Evolutionary conservation across 2,888 invertebrate genomes (phyloP).

Genomic region (Mimumesa dahlbomi): DNA sequence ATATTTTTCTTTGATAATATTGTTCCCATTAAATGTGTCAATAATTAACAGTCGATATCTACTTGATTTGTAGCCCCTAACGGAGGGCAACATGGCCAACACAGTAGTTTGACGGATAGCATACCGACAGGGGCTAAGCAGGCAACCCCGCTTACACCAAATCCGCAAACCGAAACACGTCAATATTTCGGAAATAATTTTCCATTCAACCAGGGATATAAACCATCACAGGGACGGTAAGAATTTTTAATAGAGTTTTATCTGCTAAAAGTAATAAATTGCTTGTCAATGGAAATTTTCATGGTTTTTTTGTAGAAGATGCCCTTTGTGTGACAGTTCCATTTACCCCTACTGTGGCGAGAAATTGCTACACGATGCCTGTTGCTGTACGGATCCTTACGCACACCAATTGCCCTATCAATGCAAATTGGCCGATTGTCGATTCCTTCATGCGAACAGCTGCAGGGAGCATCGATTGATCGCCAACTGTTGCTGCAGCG

Average conservation of each 20-base stretch:
- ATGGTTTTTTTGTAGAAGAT: constrained; percentile 76
- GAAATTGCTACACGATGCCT: constrained; percentile 88
- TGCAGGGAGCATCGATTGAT: constrained; percentile 88
- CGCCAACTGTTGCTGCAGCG: constrained; percentile 87
- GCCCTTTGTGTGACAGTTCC: constrained; percentile 89
- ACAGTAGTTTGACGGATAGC: not conserved
- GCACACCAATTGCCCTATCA: constrained; percentile 82
- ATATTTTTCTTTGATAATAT: too few species aligned
- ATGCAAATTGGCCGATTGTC: constrained; percentile 86
- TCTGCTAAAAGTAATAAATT: too few species aligned
- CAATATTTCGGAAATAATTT: constrained; percentile 16
- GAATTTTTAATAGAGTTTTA: not conserved
- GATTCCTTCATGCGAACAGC: constrained; percentile 87
- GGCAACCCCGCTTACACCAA: not conserved
- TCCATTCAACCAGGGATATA: constrained; percentile 7
- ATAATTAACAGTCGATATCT: not conserved
- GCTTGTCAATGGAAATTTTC: too few species aligned
- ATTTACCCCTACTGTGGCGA: constrained; percentile 89
- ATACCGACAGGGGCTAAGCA: not conserved
- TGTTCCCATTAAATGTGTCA: too few species aligned
- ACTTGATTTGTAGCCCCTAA: not conserved
- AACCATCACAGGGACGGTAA: constrained; percentile 36
- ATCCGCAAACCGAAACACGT: not conserved
- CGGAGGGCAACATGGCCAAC: constrained; percentile 15
- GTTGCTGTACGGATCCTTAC: constrained; percentile 85